Conservation (phyloP, 2,113 vertebrate genomes). For the Eleginops maclovinus region DNA sequence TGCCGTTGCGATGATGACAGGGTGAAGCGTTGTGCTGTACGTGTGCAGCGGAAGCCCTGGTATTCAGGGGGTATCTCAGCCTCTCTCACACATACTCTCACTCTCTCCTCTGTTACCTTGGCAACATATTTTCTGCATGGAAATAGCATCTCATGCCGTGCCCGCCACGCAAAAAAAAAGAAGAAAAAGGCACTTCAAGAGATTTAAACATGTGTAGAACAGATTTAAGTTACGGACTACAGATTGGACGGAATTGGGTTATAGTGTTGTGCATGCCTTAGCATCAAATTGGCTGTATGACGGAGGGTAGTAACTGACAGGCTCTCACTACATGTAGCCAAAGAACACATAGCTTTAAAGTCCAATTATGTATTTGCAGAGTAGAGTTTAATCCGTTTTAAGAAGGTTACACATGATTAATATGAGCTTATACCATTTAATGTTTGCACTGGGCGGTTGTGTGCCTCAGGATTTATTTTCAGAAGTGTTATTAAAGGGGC, state of each 20-base stretch:
- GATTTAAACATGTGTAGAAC: slow-evolving; percentile 56
- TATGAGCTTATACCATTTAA: neutral
- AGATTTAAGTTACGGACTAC: slow-evolving; percentile 46
- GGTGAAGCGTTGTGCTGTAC: slow-evolving; percentile 50
- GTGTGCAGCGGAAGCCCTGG: slow-evolving; percentile 67
- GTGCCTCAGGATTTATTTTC: slow-evolving; percentile 43
- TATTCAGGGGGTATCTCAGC: slow-evolving; percentile 64
- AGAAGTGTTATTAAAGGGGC: slow-evolving; percentile 45
- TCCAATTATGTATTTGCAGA: neutral
- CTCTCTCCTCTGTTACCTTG: slow-evolving; percentile 84
- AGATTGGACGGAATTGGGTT: slow-evolving; percentile 43
- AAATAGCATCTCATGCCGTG: slow-evolving; percentile 83
- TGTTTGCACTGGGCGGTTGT: slow-evolving; percentile 1
- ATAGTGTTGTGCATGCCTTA: slow-evolving; percentile 34
- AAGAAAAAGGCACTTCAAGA: slow-evolving; percentile 43
- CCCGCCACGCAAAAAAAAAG: slow-evolving; percentile 47
- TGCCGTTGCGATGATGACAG: slow-evolving; percentile 43
- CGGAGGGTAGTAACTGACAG: slow-evolving; percentile 40
- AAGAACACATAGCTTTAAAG: slow-evolving; percentile 2
- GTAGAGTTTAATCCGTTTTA: neutral
- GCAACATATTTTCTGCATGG: slow-evolving; percentile 87
- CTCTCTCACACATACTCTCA: slow-evolving; percentile 46
- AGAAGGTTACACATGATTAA: too few species aligned
- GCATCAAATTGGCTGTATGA: slow-evolving; percentile 28
- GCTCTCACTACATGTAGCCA: slow-evolving; percentile 10